phyloP scores from a whole-genome alignment of 2,888 invertebrate genomes.

The Latheticus oryzae region DNA sequence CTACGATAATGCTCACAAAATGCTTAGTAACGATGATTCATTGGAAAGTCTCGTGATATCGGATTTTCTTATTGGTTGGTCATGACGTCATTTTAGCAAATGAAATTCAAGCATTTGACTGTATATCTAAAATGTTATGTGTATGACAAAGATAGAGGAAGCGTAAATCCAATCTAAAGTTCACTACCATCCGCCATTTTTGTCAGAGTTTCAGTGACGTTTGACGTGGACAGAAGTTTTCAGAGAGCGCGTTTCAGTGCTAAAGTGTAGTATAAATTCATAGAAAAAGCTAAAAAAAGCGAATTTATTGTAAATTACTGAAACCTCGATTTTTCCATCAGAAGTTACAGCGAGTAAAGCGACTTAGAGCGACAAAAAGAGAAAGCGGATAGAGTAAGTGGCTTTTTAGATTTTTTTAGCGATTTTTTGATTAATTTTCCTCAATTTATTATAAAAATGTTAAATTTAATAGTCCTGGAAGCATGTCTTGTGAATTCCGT shows the following conservation, averaged over 20 bases:
- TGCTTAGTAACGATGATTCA: conserved; percentile 42
- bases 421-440: too few relatives aligned
- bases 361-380: too few relatives aligned
- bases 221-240: conserved; percentile 14
- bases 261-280: too few relatives aligned
- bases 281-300: too few relatives aligned
- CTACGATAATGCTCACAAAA: conserved; percentile 25
- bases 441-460: too few relatives aligned
- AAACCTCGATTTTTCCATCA: too few relatives aligned
- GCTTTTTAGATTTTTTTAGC: too few relatives aligned
- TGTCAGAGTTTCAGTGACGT: conserved; percentile 21
- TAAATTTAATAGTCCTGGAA: too few relatives aligned
- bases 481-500: conserved; percentile 1
- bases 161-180: conserved; percentile 22
- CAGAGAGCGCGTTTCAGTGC: too few relatives aligned
- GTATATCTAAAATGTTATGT: not conserved
- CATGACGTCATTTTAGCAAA: conserved; percentile 37
- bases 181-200: conserved; percentile 34
- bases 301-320: too few relatives aligned
- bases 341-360: not conserved
- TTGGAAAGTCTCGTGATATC: conserved; percentile 40
- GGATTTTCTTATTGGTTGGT: conserved; percentile 23
- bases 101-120: conserved; percentile 13
- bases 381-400: conserved; percentile 5
- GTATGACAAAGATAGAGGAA: conserved; percentile 23